Percentiles rank a stretch among this genome's conserved stretches.
Conservation (phyloP, 2,888 invertebrate genomes). For the Platyscelio sp. region DNA sequence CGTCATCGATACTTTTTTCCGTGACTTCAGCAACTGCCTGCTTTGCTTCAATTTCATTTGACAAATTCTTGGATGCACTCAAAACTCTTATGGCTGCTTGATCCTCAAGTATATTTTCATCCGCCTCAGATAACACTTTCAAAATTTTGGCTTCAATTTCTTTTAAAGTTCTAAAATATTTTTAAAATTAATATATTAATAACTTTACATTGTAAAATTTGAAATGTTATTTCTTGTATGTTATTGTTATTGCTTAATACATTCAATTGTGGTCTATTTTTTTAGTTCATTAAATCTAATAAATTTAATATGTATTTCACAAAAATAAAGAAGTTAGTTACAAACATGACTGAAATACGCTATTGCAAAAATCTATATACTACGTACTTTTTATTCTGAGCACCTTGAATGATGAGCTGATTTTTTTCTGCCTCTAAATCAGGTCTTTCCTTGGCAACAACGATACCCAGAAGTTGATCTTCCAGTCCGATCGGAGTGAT, state of each 20-base stretch:
- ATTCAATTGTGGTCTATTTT: no score
- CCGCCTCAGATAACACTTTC: conserved; percentile 90
- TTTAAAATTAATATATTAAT: conserved; percentile 29
- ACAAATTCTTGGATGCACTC: conserved; percentile 95
- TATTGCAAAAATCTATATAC: no score
- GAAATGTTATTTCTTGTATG: no score
- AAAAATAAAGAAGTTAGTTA: no score
- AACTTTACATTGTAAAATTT: no score
- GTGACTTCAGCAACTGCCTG: conserved; percentile 96
- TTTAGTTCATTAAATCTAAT: no score
- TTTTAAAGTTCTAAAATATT: conserved; percentile 88
- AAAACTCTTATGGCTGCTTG: conserved; percentile 94
- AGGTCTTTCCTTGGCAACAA: conserved; percentile 96
- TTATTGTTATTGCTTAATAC: no score
- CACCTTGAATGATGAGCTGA: conserved; percentile 94
- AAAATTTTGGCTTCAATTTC: conserved; percentile 97
- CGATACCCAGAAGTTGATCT: conserved; percentile 95
- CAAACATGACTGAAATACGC: no score
- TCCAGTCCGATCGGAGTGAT: conserved; percentile 95
- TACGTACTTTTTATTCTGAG: conserved; percentile 91
- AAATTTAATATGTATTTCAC: conserved; percentile 11
- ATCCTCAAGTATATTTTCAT: conserved; percentile 95
- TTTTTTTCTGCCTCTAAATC: conserved; percentile 96
- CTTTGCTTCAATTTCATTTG: conserved; percentile 96
- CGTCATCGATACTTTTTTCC: conserved; percentile 95